Evolutionary conservation across 2,797 vertebrate genomes (phyloP), one percentile per base, ranked within the genome.

Genomic region (Erethizon dorsatum): DNA sequence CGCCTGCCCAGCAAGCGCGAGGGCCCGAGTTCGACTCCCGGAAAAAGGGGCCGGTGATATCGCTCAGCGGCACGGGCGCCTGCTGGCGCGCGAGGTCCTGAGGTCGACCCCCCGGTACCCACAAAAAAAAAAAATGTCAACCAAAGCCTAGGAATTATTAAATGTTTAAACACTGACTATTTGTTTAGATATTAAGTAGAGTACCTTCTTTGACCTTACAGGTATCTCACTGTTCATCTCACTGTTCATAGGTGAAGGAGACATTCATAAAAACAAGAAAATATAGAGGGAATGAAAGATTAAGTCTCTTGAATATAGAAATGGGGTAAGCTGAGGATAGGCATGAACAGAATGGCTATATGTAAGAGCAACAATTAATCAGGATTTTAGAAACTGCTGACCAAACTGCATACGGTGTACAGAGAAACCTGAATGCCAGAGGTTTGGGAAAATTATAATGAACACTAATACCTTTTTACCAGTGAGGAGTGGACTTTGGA

Each of bases 211-310:
- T 75, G 61, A 87, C 57, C 20, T 77, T 57, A 41, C 4, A 54
- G n/a, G 3, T 88, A 91, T 54, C 45, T 88, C n/a, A n/a, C n/a
- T n/a, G n/a, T n/a, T n/a, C 47, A 41, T 86, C 14, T 88, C 7
- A 45, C 52, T 26, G 69, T 77, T 65, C 20, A 10, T 17, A 71
- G n/a, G 15, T 78, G 50, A 80, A 61, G 20, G 24, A 78, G n/a
- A 54, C 6, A 22, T 69, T 89, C 89, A 47, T 65, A 67, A 91
- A 89, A 89, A 69, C 5, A 84, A 86, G 26, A 52, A n/a, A 90
- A 93, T 59, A 52, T 0, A 85, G 20, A 56, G 33, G 41, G 33
- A 65, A 37, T 37, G 28, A 33, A 90, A 83, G 5, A 69, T 45
- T 1, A 61, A 50, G 11, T 71, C 24, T 73, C 54, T 96, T 80